Base-by-base conservation (phyloP, 2,797 vertebrate genomes). In the Silurus aristotelis region DNA sequence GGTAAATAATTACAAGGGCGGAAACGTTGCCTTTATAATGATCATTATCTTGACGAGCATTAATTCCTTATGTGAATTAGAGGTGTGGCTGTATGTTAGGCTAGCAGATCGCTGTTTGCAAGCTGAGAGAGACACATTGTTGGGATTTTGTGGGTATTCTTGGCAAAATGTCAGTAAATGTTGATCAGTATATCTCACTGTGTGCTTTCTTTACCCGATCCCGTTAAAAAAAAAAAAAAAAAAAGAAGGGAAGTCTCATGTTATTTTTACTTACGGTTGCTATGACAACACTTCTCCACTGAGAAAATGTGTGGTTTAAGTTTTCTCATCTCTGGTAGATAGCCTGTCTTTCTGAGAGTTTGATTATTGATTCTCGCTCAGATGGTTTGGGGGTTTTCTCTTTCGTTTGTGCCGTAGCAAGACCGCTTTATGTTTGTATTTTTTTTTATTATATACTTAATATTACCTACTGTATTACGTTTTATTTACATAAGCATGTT, bases 181-280 rank as follows among this genome's bases (percentile, higher is more conserved):
- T 82, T 80, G 78, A 93, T 93, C 92, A 93, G 94, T 94, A 94
- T 93, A 91, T 93, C 91, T 94, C 93, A 92, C 92, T 93, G 92
- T 93, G 92, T 93, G 94, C 91, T 70, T 70, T 20, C 19, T 20
- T 43, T 94, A 92, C 89, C 91, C 91, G 92, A 93, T 93, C 92
- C 92, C 91, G 94, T 94, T 93, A 91, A 92, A 93, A 92, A 91
- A 87, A 85, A 93, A 63, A 83, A 93, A 94, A 92, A 93, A 84
- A 93, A 94, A 76, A 85, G 93, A 94, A 95, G 94, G 48, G 48
- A 92, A 93, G 94, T 93, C 94, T 94, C 91, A 91, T 94, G 94
- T 94, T 95, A 95, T 95, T 95, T 95, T 95, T 95, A 95, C 93
- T 94, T 93, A 91, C 92, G 92, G 94, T 95, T 95, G 92, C 95